Base-by-base conservation (phyloP, 2,797 vertebrate species). In the Protosalanx chinensis region DNA sequence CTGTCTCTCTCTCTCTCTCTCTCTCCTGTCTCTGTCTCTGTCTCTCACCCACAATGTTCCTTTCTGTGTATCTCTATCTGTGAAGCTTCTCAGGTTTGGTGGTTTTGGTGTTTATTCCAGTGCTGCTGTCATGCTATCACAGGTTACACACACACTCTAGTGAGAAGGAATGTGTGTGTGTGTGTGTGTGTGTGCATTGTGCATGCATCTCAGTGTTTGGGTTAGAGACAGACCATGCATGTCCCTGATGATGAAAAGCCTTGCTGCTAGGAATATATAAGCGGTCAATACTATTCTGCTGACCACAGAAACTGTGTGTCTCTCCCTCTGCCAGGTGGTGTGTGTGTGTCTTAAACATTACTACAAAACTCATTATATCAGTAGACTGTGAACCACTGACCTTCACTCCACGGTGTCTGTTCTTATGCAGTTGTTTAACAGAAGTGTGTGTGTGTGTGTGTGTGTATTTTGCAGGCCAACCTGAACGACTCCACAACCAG, bases 401-500 rank as follows among this genome's bases (percentile, higher is more conserved):
- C 51, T 53, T 16, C 15, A n/a, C 18, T n/a, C 51, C n/a, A 16
- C 15, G n/a, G 15, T 56, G 51, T 16, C 51, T 46, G 18, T 56
- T 56, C 16, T 56, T 56, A 4, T n/a, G 51, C 51, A 56, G 41
- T 56, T 56, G 18, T 56, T 6, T n/a, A 16, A n/a, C 51, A 56
- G 51, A 16, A 16, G 51, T n/a, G 51, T 56, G 49, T 51, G 16
- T 46, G 41, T 51, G 16, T 46, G 41, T 46, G 41, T 56, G 18
- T n/a, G 51, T 56, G 51, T 56, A n/a, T 56, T 0, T 84, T 86
- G 37, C 92, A 99, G 98, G 97, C 94, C 72, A 96, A 93, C 85
- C 92, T 99, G 84, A 96, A 98, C 0, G 98, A 99, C 84, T 98
- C 97, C 98, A 99, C 83, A 98, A 97, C 82, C 98, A 99, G 91